Base-by-base conservation (phyloP, 2,797 vertebrate species). In the Ptychobarbus kaznakovi region DNA sequence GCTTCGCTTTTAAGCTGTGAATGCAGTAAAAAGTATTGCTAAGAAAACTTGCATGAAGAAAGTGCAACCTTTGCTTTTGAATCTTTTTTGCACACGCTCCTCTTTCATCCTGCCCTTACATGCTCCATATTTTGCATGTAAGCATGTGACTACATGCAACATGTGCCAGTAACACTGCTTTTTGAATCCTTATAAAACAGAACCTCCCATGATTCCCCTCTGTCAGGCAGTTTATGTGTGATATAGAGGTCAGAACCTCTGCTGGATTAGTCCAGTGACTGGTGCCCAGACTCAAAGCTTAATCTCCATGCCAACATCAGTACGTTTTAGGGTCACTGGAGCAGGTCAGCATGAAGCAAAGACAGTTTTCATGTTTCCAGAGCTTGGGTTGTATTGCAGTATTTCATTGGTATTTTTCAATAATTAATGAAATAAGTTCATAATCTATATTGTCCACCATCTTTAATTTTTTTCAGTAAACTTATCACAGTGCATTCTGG, bases 31-130 rank as follows among this genome's bases (percentile, higher is more conserved):
- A 56, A 38, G 6, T 22, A 77, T 49, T 40, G n/a, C 8, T 85
- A 76, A 63, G 51, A 56, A 74, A 68, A 61, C 44, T 86, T 84
- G 77, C 86, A 80, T 63, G 58, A 69, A 40, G 77, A 53, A 63
- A 70, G 61, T 49, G 15, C 82, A 32, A 44, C 13, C 18, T 82
- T 69, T 5, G 28, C 61, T 70, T 18, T 40, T 56, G 49, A 86
- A 32, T 65, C 56, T 63, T 58, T 63, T 32, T 32, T 77, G 20
- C 86, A 84, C 87, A 83, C 78, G 15, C 22, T 44, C 44, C 10
- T 44, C 20, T 80, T 81, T 88, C 56, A 82, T 56, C 20, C 69
- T 65, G 68, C 88, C 83, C 70, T 83, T 58, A 88, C 85, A 79
- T 87, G 80, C 83, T 86, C 75, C 73, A 16, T 61, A 20, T 85